These are phyloP conservation scores for Caenorhabditis zanzibari DNA, from an alignment of 2,888 invertebrate genomes.

Conservation along the genomic window DNA sequence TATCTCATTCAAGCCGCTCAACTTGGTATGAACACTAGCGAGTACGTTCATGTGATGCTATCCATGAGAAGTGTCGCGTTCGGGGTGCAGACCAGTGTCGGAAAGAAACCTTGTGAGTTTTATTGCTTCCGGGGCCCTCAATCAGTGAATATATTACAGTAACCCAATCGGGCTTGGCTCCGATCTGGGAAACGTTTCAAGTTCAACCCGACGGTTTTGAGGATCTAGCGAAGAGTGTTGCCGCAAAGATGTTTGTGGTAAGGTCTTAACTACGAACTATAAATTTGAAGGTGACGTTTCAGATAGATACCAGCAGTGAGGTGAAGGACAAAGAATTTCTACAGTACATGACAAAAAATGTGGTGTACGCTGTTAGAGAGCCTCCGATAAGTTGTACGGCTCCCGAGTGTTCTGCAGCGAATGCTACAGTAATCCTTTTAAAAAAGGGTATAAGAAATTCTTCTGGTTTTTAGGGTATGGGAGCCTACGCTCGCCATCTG, in stretches of 20 bases:
- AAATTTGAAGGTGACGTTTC: too few species aligned
- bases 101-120: conserved; percentile 31
- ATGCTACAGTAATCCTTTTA: conserved; percentile 6
- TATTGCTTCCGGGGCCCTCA: not conserved
- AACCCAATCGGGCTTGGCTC: conserved; percentile 29
- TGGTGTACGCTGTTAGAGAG: conserved; percentile 37
- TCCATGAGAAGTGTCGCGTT: conserved; percentile 53
- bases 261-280: too few species aligned
- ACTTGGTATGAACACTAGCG: conserved; percentile 27
- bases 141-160: conserved; percentile 15
- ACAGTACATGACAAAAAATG: conserved; percentile 40
- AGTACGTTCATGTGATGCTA: conserved; percentile 53
- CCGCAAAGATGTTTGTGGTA: conserved; percentile 44
- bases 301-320: conserved; percentile 52
- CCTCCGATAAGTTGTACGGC: conserved; percentile 54
- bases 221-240: conserved; percentile 19
- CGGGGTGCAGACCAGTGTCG: conserved; percentile 38
- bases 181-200: conserved; percentile 47
- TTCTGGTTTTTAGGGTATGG: conserved; percentile 28
- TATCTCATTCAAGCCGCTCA: conserved; percentile 47
- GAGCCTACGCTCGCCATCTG: conserved; percentile 70
- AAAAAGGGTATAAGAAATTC: too few species aligned
- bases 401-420: conserved; percentile 25
- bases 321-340: conserved; percentile 47
- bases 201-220: conserved; percentile 34